Conservation (phyloP, 2,113 vertebrate genomes). For the Rana temporaria region DNA sequence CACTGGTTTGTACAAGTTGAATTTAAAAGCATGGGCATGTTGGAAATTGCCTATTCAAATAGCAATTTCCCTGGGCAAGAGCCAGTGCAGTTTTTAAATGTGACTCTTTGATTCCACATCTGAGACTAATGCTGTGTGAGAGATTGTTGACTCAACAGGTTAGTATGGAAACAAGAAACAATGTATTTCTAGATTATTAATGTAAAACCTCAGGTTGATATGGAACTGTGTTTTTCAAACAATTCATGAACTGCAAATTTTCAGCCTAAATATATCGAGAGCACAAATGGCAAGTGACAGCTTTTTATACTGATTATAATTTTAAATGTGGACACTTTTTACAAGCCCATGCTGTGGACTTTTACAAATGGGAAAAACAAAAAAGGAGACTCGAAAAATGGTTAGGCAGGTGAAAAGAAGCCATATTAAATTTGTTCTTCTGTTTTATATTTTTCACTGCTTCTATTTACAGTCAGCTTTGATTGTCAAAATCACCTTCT, state of each 20-base stretch:
- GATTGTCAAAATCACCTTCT: too few species aligned
- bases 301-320: background rate
- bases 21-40: slow-evolving; percentile 23
- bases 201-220: slow-evolving; percentile 11
- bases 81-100: slow-evolving; percentile 26
- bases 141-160: slow-evolving; percentile 31
- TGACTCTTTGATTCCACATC: slow-evolving; percentile 34
- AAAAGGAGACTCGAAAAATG: too few species aligned
- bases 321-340: too few species aligned
- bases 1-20: slow-evolving; percentile 30
- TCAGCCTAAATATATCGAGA: background rate
- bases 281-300: background rate
- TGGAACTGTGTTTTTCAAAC: background rate
- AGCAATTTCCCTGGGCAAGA: slow-evolving; percentile 32
- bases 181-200: slow-evolving; percentile 17
- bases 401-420: too few species aligned
- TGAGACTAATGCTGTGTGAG: slow-evolving; percentile 33
- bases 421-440: too few species aligned
- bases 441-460: too few species aligned
- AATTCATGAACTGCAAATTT: background rate
- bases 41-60: slow-evolving; percentile 37
- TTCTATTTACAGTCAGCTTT: too few species aligned
- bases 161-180: slow-evolving; percentile 1
- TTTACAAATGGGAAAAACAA: too few species aligned
- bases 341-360: too few species aligned